Evolutionary conservation across 2,797 vertebrate genomes (phyloP), one percentile per base, ranked within the genome.

Genomic region (Epinephelus malabaricus): DNA sequence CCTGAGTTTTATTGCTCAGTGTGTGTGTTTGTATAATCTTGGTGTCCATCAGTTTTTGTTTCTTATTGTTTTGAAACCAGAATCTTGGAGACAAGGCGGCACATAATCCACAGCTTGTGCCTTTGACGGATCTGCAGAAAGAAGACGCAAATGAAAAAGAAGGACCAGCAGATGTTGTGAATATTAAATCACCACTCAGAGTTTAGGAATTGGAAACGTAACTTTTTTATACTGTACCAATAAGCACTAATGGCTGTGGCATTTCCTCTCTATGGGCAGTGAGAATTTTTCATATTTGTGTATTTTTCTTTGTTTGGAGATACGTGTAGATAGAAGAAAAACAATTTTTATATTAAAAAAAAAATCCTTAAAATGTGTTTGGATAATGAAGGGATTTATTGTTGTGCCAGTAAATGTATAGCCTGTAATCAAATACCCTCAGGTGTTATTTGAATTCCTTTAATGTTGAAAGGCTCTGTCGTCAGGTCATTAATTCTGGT

Each of bases 51-150:
- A 21, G 13, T 74, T 45, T 68, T 30, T 3, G 3, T 40, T 46
- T 75, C 6, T 30, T 65, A n/a, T 11, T 27, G 13, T 45, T 62
- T 59, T 53, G 9, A 69, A 67, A 61, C 2, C 4, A 50, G 3
- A 7, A 6, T 68, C 59, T 43, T 64, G 19, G 2, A 46, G 68
- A 82, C 5, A 68, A 65, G 14, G 19, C 2, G 43, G 70, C 43
- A 58, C 67, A 82, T 23, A 59, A 69, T 73, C 67, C 79, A 25
- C 84, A 85, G 6, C 49, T 63, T 12, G 50, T 91, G 45, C 84
- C 86, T 75, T 75, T 93, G 79, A 86, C 47, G 12, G 70, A 61
- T 5, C 19, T 67, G 40, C 30, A 66, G 11, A 70, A 63, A 67
- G 55, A 82, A 2, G 46, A 54, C 0, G 17, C 4, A 62, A 71